Percentiles rank a stretch among this genome's conserved stretches.
Evolutionary conservation across 2,113 vertebrate genomes (phyloP).

Genomic region (Cheirogaleus medius): DNA sequence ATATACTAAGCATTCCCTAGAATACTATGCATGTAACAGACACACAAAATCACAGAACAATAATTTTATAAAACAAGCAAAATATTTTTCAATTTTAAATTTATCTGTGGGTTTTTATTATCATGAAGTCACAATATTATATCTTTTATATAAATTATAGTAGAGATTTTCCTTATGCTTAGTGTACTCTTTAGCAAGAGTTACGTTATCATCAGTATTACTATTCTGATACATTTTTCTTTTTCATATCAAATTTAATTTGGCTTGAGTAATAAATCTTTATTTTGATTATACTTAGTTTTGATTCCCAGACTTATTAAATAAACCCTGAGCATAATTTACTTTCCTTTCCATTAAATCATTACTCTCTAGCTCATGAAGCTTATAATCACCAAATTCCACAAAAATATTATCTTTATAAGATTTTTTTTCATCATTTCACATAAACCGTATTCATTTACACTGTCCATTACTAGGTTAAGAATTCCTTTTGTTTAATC

Average conservation of each 20-base stretch:
- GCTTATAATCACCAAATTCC: not conserved
- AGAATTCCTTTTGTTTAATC: not conserved
- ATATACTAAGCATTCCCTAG: not conserved
- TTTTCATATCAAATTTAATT: not conserved
- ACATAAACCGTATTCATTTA: not conserved
- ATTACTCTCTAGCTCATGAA: not conserved
- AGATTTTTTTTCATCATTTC: not conserved
- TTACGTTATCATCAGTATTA: not conserved
- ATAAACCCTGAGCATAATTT: not conserved
- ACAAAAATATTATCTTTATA: not conserved
- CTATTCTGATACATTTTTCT: not conserved
- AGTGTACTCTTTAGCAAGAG: not conserved
- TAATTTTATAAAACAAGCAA: not conserved
- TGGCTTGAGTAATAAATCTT: not conserved
- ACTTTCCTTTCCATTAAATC: slow-evolving; percentile 18
- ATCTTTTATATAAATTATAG: not conserved
- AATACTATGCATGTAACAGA: not conserved
- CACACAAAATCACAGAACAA: not conserved
- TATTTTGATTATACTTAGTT: not conserved
- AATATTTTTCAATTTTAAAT: not conserved
- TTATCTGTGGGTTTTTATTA: not conserved
- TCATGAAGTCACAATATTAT: not conserved
- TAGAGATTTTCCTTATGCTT: not conserved
- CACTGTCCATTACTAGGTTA: not conserved
- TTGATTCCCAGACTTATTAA: slow-evolving; percentile 2